Evolutionary conservation across 2,888 invertebrate species (phyloP).

Genomic region (Corbicula japonica): DNA sequence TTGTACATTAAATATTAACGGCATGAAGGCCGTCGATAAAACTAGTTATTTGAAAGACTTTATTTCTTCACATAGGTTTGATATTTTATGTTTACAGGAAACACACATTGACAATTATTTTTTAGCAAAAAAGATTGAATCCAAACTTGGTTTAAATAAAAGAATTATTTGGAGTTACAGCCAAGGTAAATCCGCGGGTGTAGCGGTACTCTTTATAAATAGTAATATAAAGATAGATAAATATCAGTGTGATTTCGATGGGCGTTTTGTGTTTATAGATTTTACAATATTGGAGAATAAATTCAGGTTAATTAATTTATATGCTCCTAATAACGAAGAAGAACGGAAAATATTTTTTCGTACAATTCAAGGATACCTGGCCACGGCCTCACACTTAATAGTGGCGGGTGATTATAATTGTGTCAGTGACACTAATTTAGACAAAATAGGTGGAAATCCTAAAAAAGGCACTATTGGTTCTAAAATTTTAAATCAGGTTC

Average conservation of each 20-base stretch:
- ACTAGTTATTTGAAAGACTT: too few species aligned
- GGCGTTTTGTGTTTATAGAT: not conserved
- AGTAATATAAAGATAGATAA: too few species aligned
- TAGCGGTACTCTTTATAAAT: slow-evolving; percentile 13
- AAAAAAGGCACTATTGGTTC: too few species aligned
- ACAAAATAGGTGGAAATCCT: too few species aligned
- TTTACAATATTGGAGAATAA: not conserved
- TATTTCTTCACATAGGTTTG: too few species aligned
- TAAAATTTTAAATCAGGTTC: too few species aligned
- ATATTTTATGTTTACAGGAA: too few species aligned
- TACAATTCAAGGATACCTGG: slow-evolving; percentile 8
- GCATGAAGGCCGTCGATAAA: too few species aligned
- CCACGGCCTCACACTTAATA: slow-evolving; percentile 12
- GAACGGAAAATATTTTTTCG: not conserved
- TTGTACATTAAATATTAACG: too few species aligned
- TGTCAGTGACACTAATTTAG: too few species aligned
- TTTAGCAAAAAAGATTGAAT: slow-evolving; percentile 20
- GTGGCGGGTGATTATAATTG: too few species aligned
- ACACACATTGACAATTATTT: not conserved
- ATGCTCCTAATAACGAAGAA: not conserved
- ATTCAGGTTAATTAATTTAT: not conserved
- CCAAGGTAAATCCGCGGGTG: slow-evolving; percentile 1
- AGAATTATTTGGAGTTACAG: slow-evolving; percentile 20
- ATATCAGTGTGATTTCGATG: too few species aligned
- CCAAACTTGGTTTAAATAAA: slow-evolving; percentile 6